Evolutionary conservation across 2,888 invertebrate species (phyloP).

Genomic region (Drosophila yooni): DNA sequence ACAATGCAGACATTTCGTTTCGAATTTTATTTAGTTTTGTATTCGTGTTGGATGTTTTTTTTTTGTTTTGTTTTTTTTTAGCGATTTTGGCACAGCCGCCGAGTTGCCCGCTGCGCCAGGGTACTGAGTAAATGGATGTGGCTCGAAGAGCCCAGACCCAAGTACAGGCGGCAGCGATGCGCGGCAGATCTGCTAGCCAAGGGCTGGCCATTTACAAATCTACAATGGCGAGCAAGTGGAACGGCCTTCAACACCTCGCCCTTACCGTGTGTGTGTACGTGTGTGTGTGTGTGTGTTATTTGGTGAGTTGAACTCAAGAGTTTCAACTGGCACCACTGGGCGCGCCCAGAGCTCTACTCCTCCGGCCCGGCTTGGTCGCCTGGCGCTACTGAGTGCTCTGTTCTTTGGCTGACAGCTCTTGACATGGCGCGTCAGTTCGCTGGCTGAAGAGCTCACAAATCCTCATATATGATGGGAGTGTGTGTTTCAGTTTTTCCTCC

Average conservation of each 20-base stretch:
- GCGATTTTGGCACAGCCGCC: conserved; percentile 44
- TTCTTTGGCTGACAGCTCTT: conserved; percentile 74
- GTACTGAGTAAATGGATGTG: not conserved
- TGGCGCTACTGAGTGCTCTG: conserved; percentile 70
- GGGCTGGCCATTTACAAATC: conserved; percentile 39
- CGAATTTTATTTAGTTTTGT: conserved; percentile 76
- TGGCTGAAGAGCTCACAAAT: conserved; percentile 54
- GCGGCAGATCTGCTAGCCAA: conserved; percentile 18
- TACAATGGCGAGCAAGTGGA: conserved; percentile 50
- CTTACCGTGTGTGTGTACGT: not conserved
- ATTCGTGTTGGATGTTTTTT: conserved; percentile 46
- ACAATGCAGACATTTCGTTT: conserved; percentile 84
- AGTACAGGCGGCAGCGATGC: conserved; percentile 8
- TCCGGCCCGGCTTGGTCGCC: conserved; percentile 54
- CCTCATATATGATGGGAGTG: conserved; percentile 51
- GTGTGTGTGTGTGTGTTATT: not conserved
- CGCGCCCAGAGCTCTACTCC: not conserved
- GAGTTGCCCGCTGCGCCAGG: conserved; percentile 47
- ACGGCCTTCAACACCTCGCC: conserved; percentile 74
- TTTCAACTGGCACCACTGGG: conserved; percentile 24
- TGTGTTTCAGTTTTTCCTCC: conserved; percentile 15
- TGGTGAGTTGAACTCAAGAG: conserved; percentile 26
- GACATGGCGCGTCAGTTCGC: conserved; percentile 44
- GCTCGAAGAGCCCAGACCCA: conserved; percentile 6
- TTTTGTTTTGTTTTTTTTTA: conserved; percentile 10